Conservation (phyloP, 1,140 invertebrate genomes). For the Saccostrea glomerata region DNA sequence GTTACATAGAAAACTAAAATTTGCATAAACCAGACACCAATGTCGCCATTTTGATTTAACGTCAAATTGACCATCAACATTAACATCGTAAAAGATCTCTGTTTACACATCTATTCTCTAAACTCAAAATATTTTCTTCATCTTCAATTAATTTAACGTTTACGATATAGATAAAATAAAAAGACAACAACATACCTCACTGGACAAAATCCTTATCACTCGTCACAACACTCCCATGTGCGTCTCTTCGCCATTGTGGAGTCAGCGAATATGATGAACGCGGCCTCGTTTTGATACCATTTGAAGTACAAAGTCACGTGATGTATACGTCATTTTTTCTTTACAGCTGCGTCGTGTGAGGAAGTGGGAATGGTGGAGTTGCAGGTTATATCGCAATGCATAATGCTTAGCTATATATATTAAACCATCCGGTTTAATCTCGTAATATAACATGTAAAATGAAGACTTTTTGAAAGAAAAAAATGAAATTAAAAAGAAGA, state of each 20-base stretch:
- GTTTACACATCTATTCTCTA: background rate
- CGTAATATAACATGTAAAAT: no score
- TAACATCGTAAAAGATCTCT: background rate
- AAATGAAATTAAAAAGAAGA: no score
- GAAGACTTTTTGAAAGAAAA: no score
- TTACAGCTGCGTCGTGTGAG: background rate
- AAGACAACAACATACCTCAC: background rate
- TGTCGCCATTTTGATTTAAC: background rate
- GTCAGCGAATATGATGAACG: background rate
- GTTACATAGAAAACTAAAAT: no score
- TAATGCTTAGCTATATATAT: no score
- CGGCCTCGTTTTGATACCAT: constrained; percentile 13
- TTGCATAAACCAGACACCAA: background rate
- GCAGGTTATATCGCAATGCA: no score
- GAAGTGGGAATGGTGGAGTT: background rate
- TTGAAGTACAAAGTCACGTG: background rate
- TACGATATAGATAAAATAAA: background rate
- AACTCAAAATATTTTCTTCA: background rate
- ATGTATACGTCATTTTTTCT: background rate
- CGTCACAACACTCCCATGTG: background rate
- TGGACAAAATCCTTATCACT: background rate
- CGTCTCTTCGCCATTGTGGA: background rate
- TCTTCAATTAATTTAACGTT: background rate
- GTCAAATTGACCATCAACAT: no score
- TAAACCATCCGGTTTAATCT: no score